Evolutionary conservation across 1,140 invertebrate genomes (phyloP), one percentile per base, ranked within the genome.

Genomic region (Calephelis nemesis): DNA sequence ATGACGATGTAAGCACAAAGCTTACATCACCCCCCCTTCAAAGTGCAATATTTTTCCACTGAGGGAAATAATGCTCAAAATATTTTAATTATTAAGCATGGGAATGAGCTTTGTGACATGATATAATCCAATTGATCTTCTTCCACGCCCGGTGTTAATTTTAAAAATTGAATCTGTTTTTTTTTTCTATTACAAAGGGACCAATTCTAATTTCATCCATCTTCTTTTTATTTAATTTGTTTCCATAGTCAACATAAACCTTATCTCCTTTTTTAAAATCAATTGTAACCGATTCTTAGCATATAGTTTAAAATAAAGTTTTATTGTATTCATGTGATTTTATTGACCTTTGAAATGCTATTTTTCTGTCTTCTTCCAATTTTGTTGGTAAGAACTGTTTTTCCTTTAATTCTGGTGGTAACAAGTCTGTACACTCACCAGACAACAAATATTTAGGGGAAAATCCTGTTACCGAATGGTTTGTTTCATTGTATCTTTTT

Each of bases 401-500:
- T 65, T 60, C 63, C 65, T 62, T 69, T 62, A 69, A 19, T 65
- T 69, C 52, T 40, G 49, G 13, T 60, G 68, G 68, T 64, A 50
- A 49, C 19, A 50, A 64, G n/a, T 70, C 63, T 70, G 68, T 65
- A 62, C 45, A 65, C 54, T 65, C 68, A 39, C 63, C 68, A 47
- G 45, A 50, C 50, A 70, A 45, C 63, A 70, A 70, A 70, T 65
- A 70, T 70, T 70, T 70, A 50, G 68, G 68, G 50, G 68, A 70
- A 64, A 70, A 70, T 70, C 68, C 63, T 62, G 68, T 70, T 45
- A 65, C 68, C 62, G 68, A 70, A 70, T 70, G 68, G 54, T 60
- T 70, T 70, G 68, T 70, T 65, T 70, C 68, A 65, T 70, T 70
- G 39, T 68, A 68, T 63, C 19, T 68, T 63, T 68, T 68, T 68